Percentiles rank a stretch among this genome's conserved stretches.
phyloP scores from a whole-genome alignment of 2,797 vertebrate genomes.

The Danio jaintianensis region DNA sequence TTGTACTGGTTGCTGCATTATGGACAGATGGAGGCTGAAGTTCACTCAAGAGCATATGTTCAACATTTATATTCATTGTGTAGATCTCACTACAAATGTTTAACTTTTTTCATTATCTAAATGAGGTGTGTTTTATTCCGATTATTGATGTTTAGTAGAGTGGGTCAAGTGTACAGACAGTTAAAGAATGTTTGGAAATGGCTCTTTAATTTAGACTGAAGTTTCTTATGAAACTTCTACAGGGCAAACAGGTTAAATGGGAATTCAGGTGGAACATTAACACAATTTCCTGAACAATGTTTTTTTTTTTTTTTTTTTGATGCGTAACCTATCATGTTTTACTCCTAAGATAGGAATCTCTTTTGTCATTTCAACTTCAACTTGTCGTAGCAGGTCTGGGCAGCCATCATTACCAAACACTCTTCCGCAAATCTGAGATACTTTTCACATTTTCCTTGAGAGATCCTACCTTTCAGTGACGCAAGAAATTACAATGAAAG shows the following conservation, averaged over 20 bases:
- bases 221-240: conserved; percentile 1
- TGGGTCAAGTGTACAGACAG: neutral
- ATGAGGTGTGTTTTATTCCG: neutral
- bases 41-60: neutral
- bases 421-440: conserved; percentile 41
- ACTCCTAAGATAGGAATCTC: neutral
- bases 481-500: conserved; percentile 4
- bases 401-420: neutral
- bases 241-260: conserved; percentile 10
- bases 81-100: conserved; percentile 2
- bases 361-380: conserved; percentile 9
- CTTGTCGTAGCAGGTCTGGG: conserved; percentile 39
- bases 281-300: neutral
- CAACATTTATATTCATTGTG: conserved; percentile 13
- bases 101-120: neutral
- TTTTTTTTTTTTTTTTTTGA: conserved; percentile 6
- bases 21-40: conserved; percentile 41
- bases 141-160: neutral
- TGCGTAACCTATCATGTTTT: neutral
- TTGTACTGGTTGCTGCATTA: neutral
- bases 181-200: neutral
- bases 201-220: neutral
- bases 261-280: neutral
- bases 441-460: conserved; percentile 5
- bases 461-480: conserved; percentile 14